phyloP scores from a whole-genome alignment of 2,113 vertebrate genomes.

The Chaetops frenatus region DNA sequence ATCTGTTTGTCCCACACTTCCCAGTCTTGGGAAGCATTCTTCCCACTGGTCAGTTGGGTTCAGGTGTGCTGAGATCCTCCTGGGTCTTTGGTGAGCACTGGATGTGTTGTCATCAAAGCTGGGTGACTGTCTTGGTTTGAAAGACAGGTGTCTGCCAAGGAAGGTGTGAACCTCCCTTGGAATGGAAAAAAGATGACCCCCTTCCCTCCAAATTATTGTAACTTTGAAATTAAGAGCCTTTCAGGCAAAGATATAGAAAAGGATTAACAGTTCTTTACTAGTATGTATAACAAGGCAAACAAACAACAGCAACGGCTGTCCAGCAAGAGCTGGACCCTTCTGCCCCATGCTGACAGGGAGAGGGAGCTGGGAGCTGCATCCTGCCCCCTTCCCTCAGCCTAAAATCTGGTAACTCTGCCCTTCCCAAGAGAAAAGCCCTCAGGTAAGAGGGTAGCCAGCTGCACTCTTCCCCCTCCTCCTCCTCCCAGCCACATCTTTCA shows the following conservation, averaged over 20 bases:
- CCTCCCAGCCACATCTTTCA: background rate
- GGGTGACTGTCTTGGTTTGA: background rate
- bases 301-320: too few species aligned
- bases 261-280: background rate
- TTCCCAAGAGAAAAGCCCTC: background rate
- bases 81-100: background rate
- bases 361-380: background rate
- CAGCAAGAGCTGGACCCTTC: rapidly evolving
- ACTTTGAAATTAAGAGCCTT: background rate
- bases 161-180: rapidly evolving
- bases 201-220: background rate
- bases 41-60: background rate
- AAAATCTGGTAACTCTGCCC: background rate
- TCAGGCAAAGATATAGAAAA: background rate
- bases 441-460: background rate
- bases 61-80: background rate
- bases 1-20: background rate
- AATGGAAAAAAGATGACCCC: background rate
- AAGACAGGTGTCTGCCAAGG: background rate
- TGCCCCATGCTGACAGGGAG: rapidly evolving
- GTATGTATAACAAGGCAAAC: too few species aligned
- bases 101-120: background rate
- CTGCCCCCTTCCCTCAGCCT: background rate
- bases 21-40: background rate
- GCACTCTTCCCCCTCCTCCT: background rate